Conservation (phyloP, 35 echinoderm and acorn worm genomes). For the Hemicentrotus pulcherrimus region DNA sequence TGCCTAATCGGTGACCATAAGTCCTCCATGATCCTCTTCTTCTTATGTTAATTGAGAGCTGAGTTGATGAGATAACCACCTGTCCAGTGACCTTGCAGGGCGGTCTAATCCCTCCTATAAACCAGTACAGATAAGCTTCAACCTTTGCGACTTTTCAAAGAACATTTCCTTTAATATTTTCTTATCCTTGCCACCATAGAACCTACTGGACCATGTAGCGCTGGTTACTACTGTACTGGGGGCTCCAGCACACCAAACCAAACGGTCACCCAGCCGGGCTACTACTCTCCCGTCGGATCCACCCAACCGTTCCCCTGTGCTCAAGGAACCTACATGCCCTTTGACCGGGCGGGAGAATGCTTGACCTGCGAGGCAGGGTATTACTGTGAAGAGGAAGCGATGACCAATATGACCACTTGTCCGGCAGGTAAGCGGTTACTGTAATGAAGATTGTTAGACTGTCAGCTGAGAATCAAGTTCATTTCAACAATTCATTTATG, state of each 20-base stretch:
- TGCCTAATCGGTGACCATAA: too few relatives aligned
- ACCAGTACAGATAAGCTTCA: too few relatives aligned
- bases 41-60: too few relatives aligned
- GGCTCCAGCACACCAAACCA: slow-evolving; percentile 82
- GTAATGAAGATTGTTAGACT: too few relatives aligned
- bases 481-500: too few relatives aligned
- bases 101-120: too few relatives aligned
- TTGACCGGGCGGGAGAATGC: slow-evolving; percentile 86
- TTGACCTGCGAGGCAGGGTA: slow-evolving; percentile 83
- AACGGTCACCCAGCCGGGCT: slow-evolving; percentile 86
- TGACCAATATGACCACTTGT: slow-evolving; percentile 90
- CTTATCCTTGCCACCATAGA: slow-evolving; percentile 47
- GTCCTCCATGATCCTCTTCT: too few relatives aligned
- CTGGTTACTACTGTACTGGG: slow-evolving; percentile 91
- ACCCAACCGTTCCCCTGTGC: slow-evolving; percentile 75
- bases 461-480: too few relatives aligned
- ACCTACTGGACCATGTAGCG: slow-evolving; percentile 84
- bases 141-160: too few relatives aligned
- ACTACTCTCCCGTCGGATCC: slow-evolving; percentile 79
- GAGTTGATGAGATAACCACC: too few relatives aligned
- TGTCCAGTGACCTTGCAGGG: too few relatives aligned
- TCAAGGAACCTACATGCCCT: slow-evolving; percentile 89
- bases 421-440: slow-evolving; percentile 72
- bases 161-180: not conserved
- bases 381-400: slow-evolving; percentile 80